Evolutionary conservation across 2,113 vertebrate genomes (phyloP), one percentile per base, ranked within the genome.

Genomic region (Trichechus manatus): DNA sequence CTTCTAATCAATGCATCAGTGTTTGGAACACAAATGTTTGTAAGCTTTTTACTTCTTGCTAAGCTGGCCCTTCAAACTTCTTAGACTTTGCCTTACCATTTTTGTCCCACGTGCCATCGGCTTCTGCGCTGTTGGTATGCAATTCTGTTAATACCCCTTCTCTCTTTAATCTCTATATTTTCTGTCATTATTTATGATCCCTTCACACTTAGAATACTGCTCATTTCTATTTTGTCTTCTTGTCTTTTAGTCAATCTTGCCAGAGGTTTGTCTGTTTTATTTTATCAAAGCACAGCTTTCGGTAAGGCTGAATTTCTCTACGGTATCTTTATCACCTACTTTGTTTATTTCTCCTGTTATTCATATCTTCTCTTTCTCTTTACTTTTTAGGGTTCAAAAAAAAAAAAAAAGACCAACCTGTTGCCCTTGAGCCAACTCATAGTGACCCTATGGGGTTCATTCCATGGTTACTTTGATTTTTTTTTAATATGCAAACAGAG

Each of bases 21-120:
- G 1, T 13, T 6, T 15, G 39, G n/a, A 66, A 23, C 9, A 15
- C 4, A 0, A 42, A 5, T 31, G 4, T 23, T 70, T 33, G 14
- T 47, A 2, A 53, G 9, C 44, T 42, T 87, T 13, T 13, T 2
- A 19, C 61, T 9, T 33, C 47, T 70, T 44, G 0, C 61, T 59
- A 15, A 80, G 7, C 36, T 17, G 20, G 29, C 36, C 63, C 4
- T 27, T 2, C 83, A 42, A 47, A 47, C 47, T 7, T 47, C 47
- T 68, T 42, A 44, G 74, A 22, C 9, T 27, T 47, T 10, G 29
- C 50, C 42, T 29, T n/a, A 3, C 14, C 15, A 1, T 22, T 47
- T 42, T 47, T 42, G 31, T 66, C 36, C 68, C 23, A 19, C 17
- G 6, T 0, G 6, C 47, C 53, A 6, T 5, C 22, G 4, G n/a